Base-by-base conservation (phyloP, 2,888 invertebrate species). In the Acleris sparsana region DNA sequence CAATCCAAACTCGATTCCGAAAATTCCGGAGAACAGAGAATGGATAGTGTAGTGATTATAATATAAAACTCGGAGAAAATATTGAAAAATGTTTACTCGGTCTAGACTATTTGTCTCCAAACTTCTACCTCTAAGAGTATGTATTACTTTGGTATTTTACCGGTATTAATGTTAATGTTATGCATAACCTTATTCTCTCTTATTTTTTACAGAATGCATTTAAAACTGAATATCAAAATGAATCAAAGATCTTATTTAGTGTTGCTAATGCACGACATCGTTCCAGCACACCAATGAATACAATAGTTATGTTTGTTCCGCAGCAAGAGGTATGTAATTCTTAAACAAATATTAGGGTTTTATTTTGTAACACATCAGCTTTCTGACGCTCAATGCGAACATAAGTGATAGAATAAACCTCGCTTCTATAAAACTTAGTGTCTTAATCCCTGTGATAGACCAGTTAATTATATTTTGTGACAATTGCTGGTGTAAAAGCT, bases 231-330 rank as follows among this genome's bases (percentile, higher is more conserved):
- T 85, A 83, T 69, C 86, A 89, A 74, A 90, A 89, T 83, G 89
- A 90, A 80, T 78, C 83, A 48, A 80, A 85, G 55, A 75, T 88
- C 70, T 67, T 91, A 46, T 89, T 86, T 69, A 84, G 85, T 67
- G 81, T 92, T 63, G 79, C 87, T 69, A 72, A 85, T 43, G 75
- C 84, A 43, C 83, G 93, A 77, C 75, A 80, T 75, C 87, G 93
- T 43, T 94, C 94, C 9, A 94, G 94, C 18, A 96, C 96, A 9
- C 98, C 98, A 0, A 87, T 98, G 53, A 99, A 99, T 90, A 99
- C 99, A 7, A 92, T 97, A 69, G 92, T 99, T 64, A 96, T 99
- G 95, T 99, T 99, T 93, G 99, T 99, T 22, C 99, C 99, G 4
- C 99, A 99, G 87, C 99, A 99, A 94, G 99, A 99, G 95, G 98